phyloP scores from a whole-genome alignment of 2,113 vertebrate genomes.

The Phyllostomus hastatus region DNA sequence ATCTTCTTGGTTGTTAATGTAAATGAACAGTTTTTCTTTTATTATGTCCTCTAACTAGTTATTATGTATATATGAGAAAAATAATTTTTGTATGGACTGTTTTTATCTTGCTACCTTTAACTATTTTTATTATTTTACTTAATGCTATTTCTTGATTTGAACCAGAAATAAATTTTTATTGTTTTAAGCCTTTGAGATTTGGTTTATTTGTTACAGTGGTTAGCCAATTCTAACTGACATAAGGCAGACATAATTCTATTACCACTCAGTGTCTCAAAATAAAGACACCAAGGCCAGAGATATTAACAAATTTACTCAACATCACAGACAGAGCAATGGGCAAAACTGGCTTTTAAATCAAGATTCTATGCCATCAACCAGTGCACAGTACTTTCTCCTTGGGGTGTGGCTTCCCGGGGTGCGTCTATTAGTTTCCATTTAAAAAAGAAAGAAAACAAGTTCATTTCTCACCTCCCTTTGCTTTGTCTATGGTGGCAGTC shows the following conservation, averaged over 20 bases:
- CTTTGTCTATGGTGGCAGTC: not conserved
- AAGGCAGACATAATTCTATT: not conserved
- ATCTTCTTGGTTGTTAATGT: not conserved
- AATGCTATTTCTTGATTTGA: conserved; percentile 17
- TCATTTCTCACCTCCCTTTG: not conserved
- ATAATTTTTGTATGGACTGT: not conserved
- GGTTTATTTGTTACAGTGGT: not conserved
- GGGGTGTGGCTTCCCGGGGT: not conserved
- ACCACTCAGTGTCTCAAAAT: not conserved
- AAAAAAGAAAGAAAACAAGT: not conserved
- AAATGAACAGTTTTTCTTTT: not conserved
- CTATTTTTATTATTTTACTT: not conserved
- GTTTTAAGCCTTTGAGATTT: not conserved
- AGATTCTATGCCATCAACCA: not conserved
- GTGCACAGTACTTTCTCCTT: not conserved
- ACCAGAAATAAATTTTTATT: conserved; percentile 19
- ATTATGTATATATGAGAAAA: not conserved
- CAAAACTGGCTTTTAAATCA: not conserved
- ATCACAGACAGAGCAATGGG: not conserved
- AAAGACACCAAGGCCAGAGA: not conserved
- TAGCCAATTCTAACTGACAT: conserved; percentile 3
- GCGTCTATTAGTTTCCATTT: not conserved
- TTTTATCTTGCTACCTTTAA: not conserved
- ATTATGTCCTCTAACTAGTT: not conserved
- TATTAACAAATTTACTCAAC: not conserved